These are phyloP conservation scores for Halcyon senegalensis DNA, from an alignment of 2,113 vertebrate genomes.

Conservation along the genomic window DNA sequence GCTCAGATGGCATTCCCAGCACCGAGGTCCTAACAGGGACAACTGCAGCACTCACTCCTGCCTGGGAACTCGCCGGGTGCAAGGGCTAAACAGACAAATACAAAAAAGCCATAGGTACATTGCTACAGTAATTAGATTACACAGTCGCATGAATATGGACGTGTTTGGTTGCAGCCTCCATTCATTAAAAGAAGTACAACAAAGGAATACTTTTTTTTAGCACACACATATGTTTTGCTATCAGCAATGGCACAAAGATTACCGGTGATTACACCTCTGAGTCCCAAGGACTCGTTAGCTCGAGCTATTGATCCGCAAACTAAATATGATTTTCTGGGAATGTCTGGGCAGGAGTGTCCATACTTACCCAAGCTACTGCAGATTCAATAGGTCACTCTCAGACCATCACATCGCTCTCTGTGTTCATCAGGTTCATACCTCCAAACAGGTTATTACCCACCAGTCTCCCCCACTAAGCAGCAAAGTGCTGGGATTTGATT, in stretches of 20 bases:
- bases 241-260: not conserved
- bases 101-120: not conserved
- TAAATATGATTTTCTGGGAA: not conserved
- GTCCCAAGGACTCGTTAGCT: not conserved
- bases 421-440: not conserved
- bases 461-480: not conserved
- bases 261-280: not conserved
- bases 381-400: accelerated
- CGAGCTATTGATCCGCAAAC: not conserved
- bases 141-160: not conserved
- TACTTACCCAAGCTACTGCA: not conserved
- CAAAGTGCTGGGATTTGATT: slow-evolving; percentile 18
- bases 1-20: not conserved
- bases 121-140: not conserved
- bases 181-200: not conserved
- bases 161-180: not conserved
- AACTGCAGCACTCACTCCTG: accelerated
- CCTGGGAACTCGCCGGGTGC: not conserved
- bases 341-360: not conserved
- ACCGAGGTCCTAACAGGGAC: not conserved
- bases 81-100: not conserved
- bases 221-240: not conserved
- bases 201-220: not conserved
- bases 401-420: not conserved
- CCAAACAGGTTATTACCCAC: not conserved